Conservation (phyloP, 64 coral and sea anemone genomes). For the Dendronephthya gigantea region DNA sequence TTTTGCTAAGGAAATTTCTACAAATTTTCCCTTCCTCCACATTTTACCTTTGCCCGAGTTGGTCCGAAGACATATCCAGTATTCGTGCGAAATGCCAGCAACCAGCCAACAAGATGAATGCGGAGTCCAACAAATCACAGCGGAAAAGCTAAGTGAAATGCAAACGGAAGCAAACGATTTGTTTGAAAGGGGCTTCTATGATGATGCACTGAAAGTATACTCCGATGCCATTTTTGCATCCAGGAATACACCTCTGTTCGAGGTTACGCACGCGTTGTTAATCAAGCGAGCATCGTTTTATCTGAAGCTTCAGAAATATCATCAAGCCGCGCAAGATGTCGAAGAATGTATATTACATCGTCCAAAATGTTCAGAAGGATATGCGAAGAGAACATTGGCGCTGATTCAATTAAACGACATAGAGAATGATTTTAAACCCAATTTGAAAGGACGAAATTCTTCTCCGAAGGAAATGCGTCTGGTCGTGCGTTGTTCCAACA, state of each 20-base stretch:
- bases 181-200: not conserved
- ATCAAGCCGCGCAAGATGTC: not conserved
- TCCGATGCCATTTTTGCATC: not conserved
- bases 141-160: not conserved
- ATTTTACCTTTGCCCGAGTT: slow-evolving; percentile 8
- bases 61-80: not conserved
- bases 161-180: not conserved
- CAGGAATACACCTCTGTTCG: not conserved
- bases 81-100: not conserved
- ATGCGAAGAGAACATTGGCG: not conserved
- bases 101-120: no score
- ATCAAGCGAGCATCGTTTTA: not conserved
- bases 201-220: not conserved
- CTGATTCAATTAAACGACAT: not conserved
- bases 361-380: not conserved
- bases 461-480: not conserved
- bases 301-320: not conserved
- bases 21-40: not conserved
- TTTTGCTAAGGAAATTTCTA: not conserved
- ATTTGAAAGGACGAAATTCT: not conserved
- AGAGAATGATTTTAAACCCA: not conserved
- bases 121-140: not conserved
- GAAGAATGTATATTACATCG: not conserved
- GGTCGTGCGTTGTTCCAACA: not conserved
- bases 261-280: not conserved